Evolutionary conservation across 2,888 invertebrate species (phyloP), one percentile per base, ranked within the genome.

Genomic region (Tortricodes alternella): DNA sequence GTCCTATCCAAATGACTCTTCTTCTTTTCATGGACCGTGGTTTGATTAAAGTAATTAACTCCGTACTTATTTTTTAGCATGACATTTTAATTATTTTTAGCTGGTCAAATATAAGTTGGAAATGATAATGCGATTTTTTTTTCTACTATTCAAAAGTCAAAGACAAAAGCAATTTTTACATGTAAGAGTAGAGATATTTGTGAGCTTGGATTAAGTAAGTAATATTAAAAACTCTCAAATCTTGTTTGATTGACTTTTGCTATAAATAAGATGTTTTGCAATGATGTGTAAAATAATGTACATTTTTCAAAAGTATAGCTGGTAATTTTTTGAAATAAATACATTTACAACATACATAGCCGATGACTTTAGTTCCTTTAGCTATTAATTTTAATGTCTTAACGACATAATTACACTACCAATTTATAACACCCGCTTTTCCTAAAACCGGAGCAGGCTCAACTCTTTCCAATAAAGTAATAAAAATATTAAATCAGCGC

Each of bases 401-500:
- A 46, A 56, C 49, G 23, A 43, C 18, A 41, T 52, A 48, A 44
- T 57, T 39, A 41, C 34, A 53, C 32, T 35, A 34, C 21, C n/a
- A 49, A 53, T 56, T 58, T 50, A 60, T 58, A 56, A 46, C 46
- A 56, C 48, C 34, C 11, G 48, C 44, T 46, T 55, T 38, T 32
- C 35, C 46, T 27, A 35, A 21, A 46, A 9, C 21, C 35, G n/a
- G n/a, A 43, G 41, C 18, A 43, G 34, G 46, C 35, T 13, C 49
- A 71, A 87, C 89, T 88, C 87, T 88, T 89, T 85, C 81, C 71
- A 68, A 71, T 72, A 69, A 72, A 66, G 76, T 76, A 80, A 76
- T 86, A 84, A 89, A 88, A 87, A 87, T 89, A 88, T 89, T 85
- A 87, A 84, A 84, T 80, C 75, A 76, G 61, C 65, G 73, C 78